Percentiles rank a stretch among this genome's conserved stretches.
These are phyloP conservation scores for Bergia puertoricense DNA, from an alignment of 92 coral and sea anemone genomes.

Conservation along the genomic window DNA sequence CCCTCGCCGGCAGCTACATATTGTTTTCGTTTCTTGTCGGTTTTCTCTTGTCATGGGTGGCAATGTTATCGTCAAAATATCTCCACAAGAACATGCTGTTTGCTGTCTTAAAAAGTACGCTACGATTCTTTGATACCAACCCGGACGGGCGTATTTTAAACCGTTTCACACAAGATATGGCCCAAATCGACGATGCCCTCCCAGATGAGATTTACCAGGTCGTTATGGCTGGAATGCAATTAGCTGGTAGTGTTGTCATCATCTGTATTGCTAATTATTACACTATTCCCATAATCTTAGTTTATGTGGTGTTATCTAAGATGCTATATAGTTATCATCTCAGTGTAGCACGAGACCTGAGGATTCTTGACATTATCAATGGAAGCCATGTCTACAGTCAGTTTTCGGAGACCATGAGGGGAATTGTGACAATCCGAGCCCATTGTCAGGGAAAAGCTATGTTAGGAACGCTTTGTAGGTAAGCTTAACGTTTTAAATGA, in stretches of 20 bases:
- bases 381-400: background rate
- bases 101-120: background rate
- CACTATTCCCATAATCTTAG: background rate
- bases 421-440: background rate
- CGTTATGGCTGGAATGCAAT: background rate
- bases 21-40: background rate
- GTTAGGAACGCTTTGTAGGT: background rate
- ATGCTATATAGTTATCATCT: background rate
- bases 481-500: background rate
- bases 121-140: background rate
- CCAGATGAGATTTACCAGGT: background rate
- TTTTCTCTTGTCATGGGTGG: background rate
- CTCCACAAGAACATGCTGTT: background rate
- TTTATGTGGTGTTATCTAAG: background rate
- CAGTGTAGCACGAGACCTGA: background rate
- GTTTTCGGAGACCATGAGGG: no score
- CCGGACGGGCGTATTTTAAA: background rate
- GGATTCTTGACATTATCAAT: background rate
- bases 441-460: background rate
- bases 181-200: background rate
- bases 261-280: background rate
- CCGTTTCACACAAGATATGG: background rate
- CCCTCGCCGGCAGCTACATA: background rate
- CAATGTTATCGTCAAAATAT: background rate
- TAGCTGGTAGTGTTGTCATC: background rate